Conservation (phyloP, 2,888 invertebrate species). For the Epsilonema sp. region DNA sequence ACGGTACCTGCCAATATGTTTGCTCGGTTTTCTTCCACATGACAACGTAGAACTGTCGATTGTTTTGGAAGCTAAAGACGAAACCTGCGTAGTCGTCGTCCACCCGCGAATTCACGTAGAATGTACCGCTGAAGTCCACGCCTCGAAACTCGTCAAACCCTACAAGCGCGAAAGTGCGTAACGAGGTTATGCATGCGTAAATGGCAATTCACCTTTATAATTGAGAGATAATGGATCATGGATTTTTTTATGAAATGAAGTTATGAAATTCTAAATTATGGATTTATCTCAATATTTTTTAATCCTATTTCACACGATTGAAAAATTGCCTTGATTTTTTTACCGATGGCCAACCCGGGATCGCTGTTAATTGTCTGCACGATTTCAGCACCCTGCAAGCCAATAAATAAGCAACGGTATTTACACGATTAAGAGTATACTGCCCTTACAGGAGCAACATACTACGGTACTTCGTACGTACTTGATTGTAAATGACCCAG, state of each 20-base stretch:
- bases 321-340: background rate
- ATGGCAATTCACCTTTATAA: no score
- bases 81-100: slow-evolving; percentile 93
- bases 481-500: slow-evolving; percentile 76
- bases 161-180: no score
- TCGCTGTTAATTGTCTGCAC: slow-evolving; percentile 77
- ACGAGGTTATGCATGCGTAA: no score
- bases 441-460: no score
- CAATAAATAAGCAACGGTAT: background rate
- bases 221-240: no score
- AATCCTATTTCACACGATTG: no score
- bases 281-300: no score
- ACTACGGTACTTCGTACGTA: no score
- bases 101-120: slow-evolving; percentile 69
- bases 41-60: slow-evolving; percentile 72
- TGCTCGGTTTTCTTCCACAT: slow-evolving; percentile 91
- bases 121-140: slow-evolving; percentile 85
- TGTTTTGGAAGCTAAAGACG: slow-evolving; percentile 78
- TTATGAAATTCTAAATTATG: no score
- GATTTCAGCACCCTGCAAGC: slow-evolving; percentile 34
- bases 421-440: no score
- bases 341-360: slow-evolving; percentile 76
- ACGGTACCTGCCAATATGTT: slow-evolving; percentile 59
- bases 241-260: no score
- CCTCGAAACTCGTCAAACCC: slow-evolving; percentile 60